Conservation (phyloP, 2,888 invertebrate species). For the Lutraria lutraria region DNA sequence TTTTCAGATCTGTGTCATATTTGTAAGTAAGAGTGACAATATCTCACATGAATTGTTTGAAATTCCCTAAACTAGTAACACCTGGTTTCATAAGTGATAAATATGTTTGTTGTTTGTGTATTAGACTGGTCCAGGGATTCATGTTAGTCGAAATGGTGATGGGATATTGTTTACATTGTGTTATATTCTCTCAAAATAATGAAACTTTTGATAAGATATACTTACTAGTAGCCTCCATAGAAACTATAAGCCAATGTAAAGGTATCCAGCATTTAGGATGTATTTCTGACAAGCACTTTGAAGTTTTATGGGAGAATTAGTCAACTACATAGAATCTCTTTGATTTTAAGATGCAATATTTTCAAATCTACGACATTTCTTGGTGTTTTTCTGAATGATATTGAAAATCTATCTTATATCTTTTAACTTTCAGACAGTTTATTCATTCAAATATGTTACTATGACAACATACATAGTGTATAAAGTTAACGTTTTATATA, state of each 20-base stretch:
- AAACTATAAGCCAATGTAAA: neutral
- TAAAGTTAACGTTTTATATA: too few species aligned
- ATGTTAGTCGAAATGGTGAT: neutral
- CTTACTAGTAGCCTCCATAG: neutral
- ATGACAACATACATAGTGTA: neutral
- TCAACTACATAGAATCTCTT: neutral
- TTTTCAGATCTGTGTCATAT: constrained; percentile 38
- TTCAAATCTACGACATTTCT: neutral
- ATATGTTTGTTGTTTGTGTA: neutral
- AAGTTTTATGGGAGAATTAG: neutral
- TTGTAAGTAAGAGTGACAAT: constrained; percentile 48
- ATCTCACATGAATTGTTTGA: constrained; percentile 28
- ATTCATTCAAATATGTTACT: neutral
- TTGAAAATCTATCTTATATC: neutral
- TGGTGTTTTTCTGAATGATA: neutral
- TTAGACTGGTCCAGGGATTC: neutral
- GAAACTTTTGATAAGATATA: neutral
- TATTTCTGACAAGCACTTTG: neutral
- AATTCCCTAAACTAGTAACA: constrained; percentile 12
- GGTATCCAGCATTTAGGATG: neutral
- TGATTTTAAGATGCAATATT: neutral
- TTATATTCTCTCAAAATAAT: neutral
- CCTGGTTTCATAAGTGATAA: neutral
- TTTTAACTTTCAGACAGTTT: neutral
- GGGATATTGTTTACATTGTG: neutral